Conservation (phyloP, 2,888 invertebrate genomes). For the Eupeodes latifasciatus region DNA sequence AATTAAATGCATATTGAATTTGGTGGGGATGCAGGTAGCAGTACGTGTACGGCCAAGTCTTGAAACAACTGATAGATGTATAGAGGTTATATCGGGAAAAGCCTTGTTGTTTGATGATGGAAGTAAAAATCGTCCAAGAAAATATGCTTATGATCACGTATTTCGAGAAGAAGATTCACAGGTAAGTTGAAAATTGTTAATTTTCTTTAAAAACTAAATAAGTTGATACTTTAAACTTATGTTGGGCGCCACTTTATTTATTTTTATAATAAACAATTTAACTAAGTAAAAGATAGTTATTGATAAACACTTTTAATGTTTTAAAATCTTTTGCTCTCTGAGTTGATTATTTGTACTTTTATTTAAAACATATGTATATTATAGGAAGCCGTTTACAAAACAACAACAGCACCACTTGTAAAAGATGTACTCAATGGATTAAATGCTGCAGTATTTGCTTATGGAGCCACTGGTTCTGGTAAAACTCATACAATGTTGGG, state of each 20-base stretch:
- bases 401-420: constrained; percentile 93
- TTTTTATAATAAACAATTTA: no score
- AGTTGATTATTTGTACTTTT: neutral
- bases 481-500: constrained; percentile 84
- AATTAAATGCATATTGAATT: neutral
- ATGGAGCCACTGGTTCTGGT: constrained; percentile 84
- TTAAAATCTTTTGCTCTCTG: no score
- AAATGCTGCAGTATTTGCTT: constrained; percentile 98
- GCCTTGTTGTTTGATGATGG: constrained; percentile 84
- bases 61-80: constrained; percentile 87
- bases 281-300: no score
- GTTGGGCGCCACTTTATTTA: neutral
- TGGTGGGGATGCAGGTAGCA: constrained; percentile 87
- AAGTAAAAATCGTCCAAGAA: constrained; percentile 89
- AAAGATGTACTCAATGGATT: constrained; percentile 94
- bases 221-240: no score
- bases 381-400: constrained; percentile 91
- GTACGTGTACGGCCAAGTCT: constrained; percentile 94
- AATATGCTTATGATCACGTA: constrained; percentile 95
- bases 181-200: constrained; percentile 84
- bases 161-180: constrained; percentile 95
- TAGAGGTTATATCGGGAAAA: constrained; percentile 83
- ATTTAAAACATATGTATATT: neutral
- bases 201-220: neutral
- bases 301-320: no score